Evolutionary conservation across 1,140 invertebrate species (phyloP).

Genomic region (Magallana gigas): DNA sequence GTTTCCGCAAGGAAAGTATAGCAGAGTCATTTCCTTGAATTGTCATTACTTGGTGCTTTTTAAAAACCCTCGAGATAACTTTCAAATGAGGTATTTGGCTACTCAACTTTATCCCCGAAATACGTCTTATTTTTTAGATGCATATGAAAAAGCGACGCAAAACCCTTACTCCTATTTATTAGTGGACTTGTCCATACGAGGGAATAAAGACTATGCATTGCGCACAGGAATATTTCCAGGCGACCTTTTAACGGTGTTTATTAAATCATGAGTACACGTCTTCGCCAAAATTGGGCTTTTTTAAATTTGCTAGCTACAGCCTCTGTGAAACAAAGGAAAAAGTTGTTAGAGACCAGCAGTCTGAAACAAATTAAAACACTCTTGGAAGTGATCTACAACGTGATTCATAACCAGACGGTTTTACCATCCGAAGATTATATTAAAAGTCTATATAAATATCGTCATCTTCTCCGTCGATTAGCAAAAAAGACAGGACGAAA

Average conservation of each 20-base stretch:
- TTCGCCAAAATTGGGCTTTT: too few relatives aligned
- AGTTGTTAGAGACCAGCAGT: too few relatives aligned
- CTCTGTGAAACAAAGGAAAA: too few relatives aligned
- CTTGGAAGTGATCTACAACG: too few relatives aligned
- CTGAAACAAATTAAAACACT: too few relatives aligned
- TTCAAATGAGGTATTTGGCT: neutral
- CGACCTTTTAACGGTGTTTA: neutral
- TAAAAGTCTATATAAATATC: too few relatives aligned
- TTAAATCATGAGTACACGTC: neutral
- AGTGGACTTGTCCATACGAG: neutral
- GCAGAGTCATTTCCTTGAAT: neutral
- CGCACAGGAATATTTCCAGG: slow-evolving; percentile 24
- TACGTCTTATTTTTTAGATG: slow-evolving; percentile 21
- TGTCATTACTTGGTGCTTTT: slow-evolving; percentile 12
- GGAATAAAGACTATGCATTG: neutral
- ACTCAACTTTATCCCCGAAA: slow-evolving; percentile 1
- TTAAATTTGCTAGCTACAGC: too few relatives aligned
- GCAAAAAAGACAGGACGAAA: too few relatives aligned
- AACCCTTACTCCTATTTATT: neutral
- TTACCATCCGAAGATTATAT: too few relatives aligned
- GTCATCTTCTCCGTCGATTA: too few relatives aligned
- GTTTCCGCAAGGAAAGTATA: neutral
- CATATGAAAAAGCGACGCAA: slow-evolving; percentile 10
- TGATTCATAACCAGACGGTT: too few relatives aligned
- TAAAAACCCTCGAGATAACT: slow-evolving; percentile 19